Conservation (phyloP, 2,113 vertebrate species). For the Sialia sialis region DNA sequence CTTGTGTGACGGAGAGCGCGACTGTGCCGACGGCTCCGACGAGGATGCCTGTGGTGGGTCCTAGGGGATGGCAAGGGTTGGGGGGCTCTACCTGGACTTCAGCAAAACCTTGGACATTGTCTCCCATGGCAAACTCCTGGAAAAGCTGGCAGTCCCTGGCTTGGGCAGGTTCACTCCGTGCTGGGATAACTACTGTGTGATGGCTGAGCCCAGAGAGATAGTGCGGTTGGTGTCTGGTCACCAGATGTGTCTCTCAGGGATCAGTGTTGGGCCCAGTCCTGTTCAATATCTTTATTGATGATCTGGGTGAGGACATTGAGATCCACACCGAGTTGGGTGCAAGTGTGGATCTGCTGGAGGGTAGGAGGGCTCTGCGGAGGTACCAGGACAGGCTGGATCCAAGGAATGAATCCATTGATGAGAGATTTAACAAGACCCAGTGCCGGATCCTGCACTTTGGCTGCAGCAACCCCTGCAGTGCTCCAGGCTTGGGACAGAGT, state of each 20-base stretch:
- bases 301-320: background rate
- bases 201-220: background rate
- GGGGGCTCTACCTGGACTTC: rapidly evolving
- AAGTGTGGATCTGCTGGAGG: background rate
- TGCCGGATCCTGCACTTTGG: background rate
- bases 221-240: background rate
- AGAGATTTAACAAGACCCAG: background rate
- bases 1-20: background rate
- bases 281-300: background rate
- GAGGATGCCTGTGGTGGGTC: background rate
- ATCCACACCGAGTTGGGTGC: background rate
- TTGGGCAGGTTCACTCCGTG: too few relatives aligned
- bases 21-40: background rate
- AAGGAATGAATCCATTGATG: background rate
- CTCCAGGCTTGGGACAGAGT: background rate
- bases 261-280: too few relatives aligned
- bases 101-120: background rate
- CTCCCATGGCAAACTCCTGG: too few relatives aligned
- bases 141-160: background rate
- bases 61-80: rapidly evolving
- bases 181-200: background rate
- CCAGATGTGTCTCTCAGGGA: background rate
- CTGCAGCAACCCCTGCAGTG: rapidly evolving
- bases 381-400: background rate
- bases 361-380: background rate